A percentile compares a stretch with the other conserved stretches of the same genome.
These are phyloP conservation scores for Gopherus evgoodei DNA, from an alignment of 2,113 vertebrate species.

Conservation along the genomic window DNA sequence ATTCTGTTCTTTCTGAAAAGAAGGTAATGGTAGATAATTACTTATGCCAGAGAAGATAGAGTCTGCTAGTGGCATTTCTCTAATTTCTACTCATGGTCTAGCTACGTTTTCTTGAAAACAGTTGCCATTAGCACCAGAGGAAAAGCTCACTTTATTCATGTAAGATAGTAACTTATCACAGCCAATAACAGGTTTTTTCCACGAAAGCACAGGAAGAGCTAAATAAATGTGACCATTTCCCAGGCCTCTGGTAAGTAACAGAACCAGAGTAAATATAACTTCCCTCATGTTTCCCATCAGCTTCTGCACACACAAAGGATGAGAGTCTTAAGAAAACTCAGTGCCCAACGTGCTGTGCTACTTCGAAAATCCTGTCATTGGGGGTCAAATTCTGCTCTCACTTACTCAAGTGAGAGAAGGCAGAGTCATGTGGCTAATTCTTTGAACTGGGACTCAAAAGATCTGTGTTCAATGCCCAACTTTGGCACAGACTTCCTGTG, in stretches of 20 bases:
- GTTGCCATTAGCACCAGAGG: background rate
- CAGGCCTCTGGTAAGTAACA: background rate
- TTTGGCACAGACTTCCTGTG: background rate
- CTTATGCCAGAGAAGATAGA: slow-evolving; percentile 3
- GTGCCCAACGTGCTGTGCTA: background rate
- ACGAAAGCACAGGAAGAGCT: background rate
- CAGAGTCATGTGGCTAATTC: background rate
- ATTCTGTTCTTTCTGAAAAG: background rate
- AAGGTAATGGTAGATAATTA: background rate
- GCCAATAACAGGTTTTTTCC: background rate
- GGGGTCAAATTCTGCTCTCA: background rate
- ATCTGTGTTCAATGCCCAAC: fast-evolving
- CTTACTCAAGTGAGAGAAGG: background rate
- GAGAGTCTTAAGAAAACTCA: background rate
- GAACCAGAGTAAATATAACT: background rate
- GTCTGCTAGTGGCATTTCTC: background rate
- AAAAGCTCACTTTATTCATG: slow-evolving; percentile 26
- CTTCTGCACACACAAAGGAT: background rate
- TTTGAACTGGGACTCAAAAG: background rate
- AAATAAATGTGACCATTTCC: background rate
- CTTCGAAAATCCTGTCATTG: background rate
- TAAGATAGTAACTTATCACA: slow-evolving; percentile 16
- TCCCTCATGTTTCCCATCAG: background rate
- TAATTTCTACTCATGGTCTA: background rate
- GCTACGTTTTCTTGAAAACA: background rate